Evolutionary conservation across 2,797 vertebrate species (phyloP).

Genomic region (Eidolon dupreanum): DNA sequence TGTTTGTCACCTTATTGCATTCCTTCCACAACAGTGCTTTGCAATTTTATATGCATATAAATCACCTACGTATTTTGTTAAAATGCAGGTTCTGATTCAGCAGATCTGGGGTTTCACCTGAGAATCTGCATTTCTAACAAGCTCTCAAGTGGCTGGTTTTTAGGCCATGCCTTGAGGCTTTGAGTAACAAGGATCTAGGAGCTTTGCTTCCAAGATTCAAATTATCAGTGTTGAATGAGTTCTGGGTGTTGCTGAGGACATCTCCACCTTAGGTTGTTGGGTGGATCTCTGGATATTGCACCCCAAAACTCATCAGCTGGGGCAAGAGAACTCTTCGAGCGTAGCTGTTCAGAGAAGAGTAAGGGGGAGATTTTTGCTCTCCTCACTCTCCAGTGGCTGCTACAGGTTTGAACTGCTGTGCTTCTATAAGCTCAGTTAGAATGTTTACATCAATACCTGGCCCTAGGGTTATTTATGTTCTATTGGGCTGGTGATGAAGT

Average conservation of each 20-base stretch:
- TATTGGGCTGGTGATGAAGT: neutral
- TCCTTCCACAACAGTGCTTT: neutral
- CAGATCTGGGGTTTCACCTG: neutral
- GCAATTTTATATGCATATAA: neutral
- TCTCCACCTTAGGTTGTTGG: no score
- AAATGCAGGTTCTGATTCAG: constrained; percentile 1
- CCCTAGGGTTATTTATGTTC: constrained; percentile 5
- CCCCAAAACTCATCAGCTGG: neutral
- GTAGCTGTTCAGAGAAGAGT: neutral
- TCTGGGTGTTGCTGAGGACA: neutral
- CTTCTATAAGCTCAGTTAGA: neutral
- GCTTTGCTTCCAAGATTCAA: neutral
- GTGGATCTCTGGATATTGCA: neutral
- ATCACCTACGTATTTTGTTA: neutral
- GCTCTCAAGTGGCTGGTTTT: neutral
- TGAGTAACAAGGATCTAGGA: neutral
- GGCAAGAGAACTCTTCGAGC: neutral
- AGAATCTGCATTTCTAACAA: neutral
- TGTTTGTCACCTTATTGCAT: neutral
- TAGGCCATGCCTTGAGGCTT: neutral
- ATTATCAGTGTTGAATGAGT: neutral
- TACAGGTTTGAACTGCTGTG: neutral
- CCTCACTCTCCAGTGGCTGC: neutral
- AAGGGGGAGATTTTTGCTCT: neutral
- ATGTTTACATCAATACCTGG: neutral